Conservation (phyloP, 2,797 vertebrate species). For the Muscicapa striata region DNA sequence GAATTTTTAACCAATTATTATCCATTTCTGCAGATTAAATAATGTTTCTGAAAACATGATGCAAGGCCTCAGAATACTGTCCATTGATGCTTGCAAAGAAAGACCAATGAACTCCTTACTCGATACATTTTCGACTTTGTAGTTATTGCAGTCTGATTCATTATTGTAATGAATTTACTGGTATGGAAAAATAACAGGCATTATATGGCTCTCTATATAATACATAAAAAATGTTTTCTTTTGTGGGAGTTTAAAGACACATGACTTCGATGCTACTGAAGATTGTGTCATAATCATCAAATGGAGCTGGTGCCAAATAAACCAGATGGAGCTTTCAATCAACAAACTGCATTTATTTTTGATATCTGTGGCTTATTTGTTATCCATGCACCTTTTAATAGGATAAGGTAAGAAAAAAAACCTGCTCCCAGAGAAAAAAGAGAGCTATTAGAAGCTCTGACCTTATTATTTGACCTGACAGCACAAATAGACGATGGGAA, state of each 20-base stretch:
- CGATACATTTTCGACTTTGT: not conserved
- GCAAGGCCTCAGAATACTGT: not conserved
- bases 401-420: not conserved
- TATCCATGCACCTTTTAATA: not conserved
- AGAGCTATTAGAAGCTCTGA: not conserved
- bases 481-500: not conserved
- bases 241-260: not conserved
- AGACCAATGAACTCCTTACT: not conserved
- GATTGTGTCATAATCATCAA: conserved; percentile 35
- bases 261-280: conserved; percentile 8
- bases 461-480: not conserved
- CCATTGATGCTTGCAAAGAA: not conserved
- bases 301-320: conserved; percentile 1
- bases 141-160: not conserved
- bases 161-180: not conserved
- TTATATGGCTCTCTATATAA: not conserved
- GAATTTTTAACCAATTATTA: not conserved
- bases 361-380: conserved; percentile 22
- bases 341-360: conserved; percentile 44
- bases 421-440: not conserved
- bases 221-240: not conserved
- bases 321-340: conserved; percentile 51
- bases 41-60: not conserved
- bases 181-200: not conserved
- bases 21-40: not conserved